A percentile compares a stretch with the other conserved stretches of the same genome.
phyloP scores from a whole-genome alignment of 1,140 invertebrate genomes.

The Ctenoplectra terminalis region DNA sequence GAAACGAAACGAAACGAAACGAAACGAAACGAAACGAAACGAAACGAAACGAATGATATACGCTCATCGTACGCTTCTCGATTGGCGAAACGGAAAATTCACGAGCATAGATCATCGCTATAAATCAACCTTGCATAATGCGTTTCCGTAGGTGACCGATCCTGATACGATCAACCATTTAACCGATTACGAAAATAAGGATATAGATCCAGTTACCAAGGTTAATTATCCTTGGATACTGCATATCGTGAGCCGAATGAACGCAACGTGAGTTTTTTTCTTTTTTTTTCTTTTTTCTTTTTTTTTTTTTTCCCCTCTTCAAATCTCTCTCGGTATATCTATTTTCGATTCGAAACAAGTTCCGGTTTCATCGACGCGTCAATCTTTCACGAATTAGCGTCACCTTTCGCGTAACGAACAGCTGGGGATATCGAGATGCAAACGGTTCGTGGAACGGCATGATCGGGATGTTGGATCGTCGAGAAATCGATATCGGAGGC shows the following conservation, averaged over 20 bases:
- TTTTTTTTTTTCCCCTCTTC: background rate
- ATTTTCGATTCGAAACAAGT: too few relatives aligned
- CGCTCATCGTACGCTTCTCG: background rate
- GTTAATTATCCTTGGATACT: conserved; percentile 85
- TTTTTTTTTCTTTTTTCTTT: background rate
- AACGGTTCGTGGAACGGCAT: conserved; percentile 85
- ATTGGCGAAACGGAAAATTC: background rate
- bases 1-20: too few relatives aligned
- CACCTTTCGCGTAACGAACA: conserved; percentile 81
- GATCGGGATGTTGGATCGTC: conserved; percentile 84
- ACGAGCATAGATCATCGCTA: background rate
- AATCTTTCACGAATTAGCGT: conserved; percentile 62
- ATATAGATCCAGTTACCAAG: conserved; percentile 86
- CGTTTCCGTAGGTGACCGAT: conserved; percentile 80
- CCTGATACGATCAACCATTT: conserved; percentile 85
- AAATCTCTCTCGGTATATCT: too few relatives aligned
- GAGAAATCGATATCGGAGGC: conserved; percentile 86
- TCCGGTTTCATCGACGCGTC: background rate
- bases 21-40: too few relatives aligned
- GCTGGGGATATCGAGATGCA: conserved; percentile 84
- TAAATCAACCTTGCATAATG: conserved; percentile 18
- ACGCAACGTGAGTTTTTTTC: conserved; percentile 79
- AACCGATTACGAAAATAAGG: conserved; percentile 84
- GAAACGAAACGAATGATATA: background rate
- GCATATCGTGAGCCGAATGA: conserved; percentile 84